Conservation (phyloP, 2,888 invertebrate species). For the Limnephilus auricula region DNA sequence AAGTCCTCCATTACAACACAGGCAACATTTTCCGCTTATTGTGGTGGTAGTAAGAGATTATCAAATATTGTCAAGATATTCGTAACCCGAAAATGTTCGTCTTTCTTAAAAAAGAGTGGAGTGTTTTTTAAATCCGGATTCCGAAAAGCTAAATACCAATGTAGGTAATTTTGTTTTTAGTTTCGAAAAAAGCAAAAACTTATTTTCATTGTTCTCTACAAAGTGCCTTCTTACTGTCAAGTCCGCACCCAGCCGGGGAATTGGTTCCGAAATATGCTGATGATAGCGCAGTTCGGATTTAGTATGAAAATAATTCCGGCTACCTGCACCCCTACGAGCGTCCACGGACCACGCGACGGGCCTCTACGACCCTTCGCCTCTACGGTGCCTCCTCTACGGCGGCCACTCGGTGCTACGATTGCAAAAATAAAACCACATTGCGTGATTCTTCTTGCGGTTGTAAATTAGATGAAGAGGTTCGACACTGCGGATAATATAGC, state of each 20-base stretch:
- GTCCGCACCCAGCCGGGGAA: background rate
- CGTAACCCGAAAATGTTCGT: too few species aligned
- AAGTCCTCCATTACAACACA: too few species aligned
- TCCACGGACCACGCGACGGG: background rate
- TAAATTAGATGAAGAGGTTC: background rate
- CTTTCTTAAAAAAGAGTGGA: too few species aligned
- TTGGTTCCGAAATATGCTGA: slow-evolving; percentile 36
- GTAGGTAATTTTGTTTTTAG: too few species aligned
- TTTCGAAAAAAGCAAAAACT: background rate
- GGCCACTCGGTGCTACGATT: background rate
- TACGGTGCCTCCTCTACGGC: background rate
- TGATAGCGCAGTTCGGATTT: slow-evolving; percentile 28
- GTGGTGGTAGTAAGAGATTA: too few species aligned
- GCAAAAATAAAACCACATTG: background rate
- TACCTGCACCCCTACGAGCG: slow-evolving; percentile 29
- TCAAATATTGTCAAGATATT: too few species aligned
- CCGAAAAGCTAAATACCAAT: too few species aligned
- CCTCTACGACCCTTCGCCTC: background rate
- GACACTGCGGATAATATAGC: background rate
- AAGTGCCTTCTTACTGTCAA: background rate
- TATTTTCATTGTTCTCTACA: background rate
- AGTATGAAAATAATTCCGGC: slow-evolving; percentile 20
- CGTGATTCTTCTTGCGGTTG: background rate
- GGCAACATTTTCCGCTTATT: too few species aligned
- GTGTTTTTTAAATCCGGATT: too few species aligned